Evolutionary conservation across 2,888 invertebrate species (phyloP), one percentile per base, ranked within the genome.

Genomic region (Notodonta dromedarius): DNA sequence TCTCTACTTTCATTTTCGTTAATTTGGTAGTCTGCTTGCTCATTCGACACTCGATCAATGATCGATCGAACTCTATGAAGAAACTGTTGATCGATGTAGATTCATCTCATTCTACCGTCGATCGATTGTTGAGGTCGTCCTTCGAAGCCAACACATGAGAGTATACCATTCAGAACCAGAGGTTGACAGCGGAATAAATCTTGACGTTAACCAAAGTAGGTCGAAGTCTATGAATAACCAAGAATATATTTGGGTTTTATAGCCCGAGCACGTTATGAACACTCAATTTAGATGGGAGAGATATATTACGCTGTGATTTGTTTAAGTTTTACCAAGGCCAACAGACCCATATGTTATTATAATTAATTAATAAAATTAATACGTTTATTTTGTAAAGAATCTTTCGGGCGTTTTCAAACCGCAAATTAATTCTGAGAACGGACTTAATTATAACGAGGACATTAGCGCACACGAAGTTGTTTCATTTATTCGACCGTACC

Each of bases 401-500:
- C 69, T 76, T 77, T 66, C 67, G 74, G 72, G 73, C 71, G 72
- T 74, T 70, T 69, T 68, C 24, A 71, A 69, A 69, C 67, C 63
- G 58, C 66, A 71, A 67, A 70, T 75, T 74, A 74, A 73, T 74
- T 74, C 67, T 68, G 64, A 52, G 74, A 77, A 78, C 67, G 69
- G 77, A 69, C 75, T 80, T 82, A 77, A 81, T 79, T 81, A 80
- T 76, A 66, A 71, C 66, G 66, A 71, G 73, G 76, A 76, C 75
- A 77, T 80, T 78, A 82, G 74, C 78, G 78, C 77, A 77, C 74
- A 74, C 73, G 75, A 74, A 82, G 81, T 81, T 79, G 73, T 84
- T 82, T 84, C 82, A 86, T 83, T 85, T 82, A 85, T 84, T 82
- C 82, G 79, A 72, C 81, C 85, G 82, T 83, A 24, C 24, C 24